phyloP scores from a whole-genome alignment of 1,140 invertebrate genomes.

The Drosophila dunni region DNA sequence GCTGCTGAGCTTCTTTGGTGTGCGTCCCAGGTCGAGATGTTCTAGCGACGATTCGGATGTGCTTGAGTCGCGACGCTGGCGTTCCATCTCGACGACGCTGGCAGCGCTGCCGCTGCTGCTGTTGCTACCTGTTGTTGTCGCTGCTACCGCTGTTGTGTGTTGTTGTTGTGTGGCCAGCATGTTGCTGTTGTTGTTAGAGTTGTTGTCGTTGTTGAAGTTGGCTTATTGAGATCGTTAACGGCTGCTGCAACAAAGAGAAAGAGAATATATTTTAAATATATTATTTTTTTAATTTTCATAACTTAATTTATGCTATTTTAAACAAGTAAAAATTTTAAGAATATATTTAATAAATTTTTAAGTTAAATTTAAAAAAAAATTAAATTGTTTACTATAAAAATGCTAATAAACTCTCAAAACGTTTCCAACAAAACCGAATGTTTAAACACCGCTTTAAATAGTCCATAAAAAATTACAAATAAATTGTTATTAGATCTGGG shows the following conservation, averaged over 20 bases:
- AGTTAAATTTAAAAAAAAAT: no score
- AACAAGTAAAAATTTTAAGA: no score
- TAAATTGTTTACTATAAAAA: no score
- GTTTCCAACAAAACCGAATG: not conserved
- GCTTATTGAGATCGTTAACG: constrained; percentile 53
- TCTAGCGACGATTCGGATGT: constrained; percentile 84
- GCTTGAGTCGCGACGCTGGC: constrained; percentile 72
- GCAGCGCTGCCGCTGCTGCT: constrained; percentile 22
- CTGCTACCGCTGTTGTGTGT: constrained; percentile 39
- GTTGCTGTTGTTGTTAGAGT: constrained; percentile 22
- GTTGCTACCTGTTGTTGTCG: constrained; percentile 21
- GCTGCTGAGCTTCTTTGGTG: constrained; percentile 79
- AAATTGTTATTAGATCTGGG: constrained; percentile 14
- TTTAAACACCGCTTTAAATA: no score
- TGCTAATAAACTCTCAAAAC: not conserved
- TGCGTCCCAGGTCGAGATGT: constrained; percentile 78
- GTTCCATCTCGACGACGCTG: constrained; percentile 58
- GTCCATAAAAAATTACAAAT: not conserved
- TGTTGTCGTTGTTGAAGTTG: constrained; percentile 27
- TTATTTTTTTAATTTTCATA: not conserved
- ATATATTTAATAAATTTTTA: no score
- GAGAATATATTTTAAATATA: not conserved
- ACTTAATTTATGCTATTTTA: not conserved
- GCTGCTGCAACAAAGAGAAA: constrained; percentile 26
- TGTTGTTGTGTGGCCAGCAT: constrained; percentile 65